Evolutionary conservation across 1,140 invertebrate genomes (phyloP), one percentile per base, ranked within the genome.

Genomic region (Psix sp.): DNA sequence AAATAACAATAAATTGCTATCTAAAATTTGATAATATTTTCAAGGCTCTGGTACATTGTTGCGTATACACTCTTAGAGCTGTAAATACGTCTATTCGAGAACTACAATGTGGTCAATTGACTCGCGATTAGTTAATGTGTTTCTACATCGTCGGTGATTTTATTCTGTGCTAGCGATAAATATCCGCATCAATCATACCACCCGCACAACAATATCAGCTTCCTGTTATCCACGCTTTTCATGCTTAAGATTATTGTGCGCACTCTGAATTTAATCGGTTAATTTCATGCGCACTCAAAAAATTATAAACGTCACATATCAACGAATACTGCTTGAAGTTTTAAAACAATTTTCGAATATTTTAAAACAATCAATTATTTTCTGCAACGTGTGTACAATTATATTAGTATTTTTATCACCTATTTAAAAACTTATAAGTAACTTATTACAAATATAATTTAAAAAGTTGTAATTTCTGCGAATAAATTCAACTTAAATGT

Each of bases 21-120:
- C 26, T 29, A 10, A 29, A 29, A n/a, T 29, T 2, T 29, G 26
- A 29, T 29, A 29, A 29, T 10, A 29, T 29, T 29, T n/a, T n/a
- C 26, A 29, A 29, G 26, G 26, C n/a, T 7, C 7, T n/a, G 7
- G n/a, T 7, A 2, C 26, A 29, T 10, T n/a, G n/a, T n/a, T n/a
- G n/a, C n/a, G 26, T 10, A n/a, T n/a, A 7, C 7, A n/a, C 26
- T 29, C 2, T 1, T 2, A 40, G 43, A 33, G 13, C 6, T 26
- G 40, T 39, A 45, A 49, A 29, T 7, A 7, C n/a, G 31, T 46
- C 26, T 29, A 29, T 29, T 29, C n/a, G 26, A 7, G 21, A 24
- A 24, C 4, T 5, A 29, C 2, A 10, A 29, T 29, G 26, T 29
- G 7, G 26, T 29, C 6, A n/a, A 29, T 29, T 7, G 26, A 29